Percentiles rank a stretch among this genome's conserved stretches.
phyloP scores from a whole-genome alignment of 2,113 vertebrate species.

The Ornithorhynchus anatinus region DNA sequence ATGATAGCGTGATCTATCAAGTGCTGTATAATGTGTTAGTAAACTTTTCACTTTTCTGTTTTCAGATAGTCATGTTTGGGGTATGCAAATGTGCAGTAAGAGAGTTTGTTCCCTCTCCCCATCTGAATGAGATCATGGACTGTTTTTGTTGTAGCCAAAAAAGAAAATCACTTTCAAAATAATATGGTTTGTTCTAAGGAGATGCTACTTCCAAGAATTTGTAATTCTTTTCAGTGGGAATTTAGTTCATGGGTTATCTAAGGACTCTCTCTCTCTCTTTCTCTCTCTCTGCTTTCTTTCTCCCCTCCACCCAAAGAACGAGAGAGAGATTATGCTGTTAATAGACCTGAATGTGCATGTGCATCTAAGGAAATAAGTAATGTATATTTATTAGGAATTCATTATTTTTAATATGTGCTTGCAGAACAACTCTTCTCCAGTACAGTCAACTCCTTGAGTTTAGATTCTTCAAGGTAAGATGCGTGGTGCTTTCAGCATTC shows the following conservation, averaged over 20 bases:
- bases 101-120: background rate
- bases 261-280: no score
- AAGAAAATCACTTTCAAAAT: background rate
- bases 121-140: slow-evolving; percentile 4
- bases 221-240: background rate
- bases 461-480: no score
- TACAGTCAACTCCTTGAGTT: no score
- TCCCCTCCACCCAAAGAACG: background rate
- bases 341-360: no score
- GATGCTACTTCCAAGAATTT: background rate
- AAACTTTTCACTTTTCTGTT: background rate
- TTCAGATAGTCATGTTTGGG: background rate
- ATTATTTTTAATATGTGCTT: no score
- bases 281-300: no score
- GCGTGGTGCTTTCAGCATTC: no score
- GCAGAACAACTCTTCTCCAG: no score
- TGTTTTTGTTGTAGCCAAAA: background rate
- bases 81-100: background rate
- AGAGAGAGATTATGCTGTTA: no score
- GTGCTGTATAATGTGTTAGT: background rate
- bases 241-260: background rate
- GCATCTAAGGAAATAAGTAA: no score
- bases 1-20: background rate
- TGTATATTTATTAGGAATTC: no score
- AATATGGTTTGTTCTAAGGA: background rate